These are phyloP conservation scores for Hypsibius dujardini DNA, from an alignment of 1,140 invertebrate species.

Conservation along the genomic window DNA sequence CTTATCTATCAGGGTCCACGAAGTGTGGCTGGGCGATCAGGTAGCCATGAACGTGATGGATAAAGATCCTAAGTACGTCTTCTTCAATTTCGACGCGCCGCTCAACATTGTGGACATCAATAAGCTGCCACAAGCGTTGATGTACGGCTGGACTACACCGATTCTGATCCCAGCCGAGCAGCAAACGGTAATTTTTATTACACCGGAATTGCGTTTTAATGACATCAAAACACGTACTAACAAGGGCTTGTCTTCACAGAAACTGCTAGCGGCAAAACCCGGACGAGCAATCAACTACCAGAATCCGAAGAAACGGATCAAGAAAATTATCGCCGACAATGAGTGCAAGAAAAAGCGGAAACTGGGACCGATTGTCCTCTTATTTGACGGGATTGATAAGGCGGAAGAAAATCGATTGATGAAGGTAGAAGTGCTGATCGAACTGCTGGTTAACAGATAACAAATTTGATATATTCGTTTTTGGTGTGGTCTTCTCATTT, in stretches of 20 bases:
- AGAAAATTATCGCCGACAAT: background rate
- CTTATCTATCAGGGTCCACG: background rate
- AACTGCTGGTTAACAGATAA: background rate
- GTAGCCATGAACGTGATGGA: background rate
- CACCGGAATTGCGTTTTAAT: no score
- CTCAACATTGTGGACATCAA: background rate
- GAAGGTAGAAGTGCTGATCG: background rate
- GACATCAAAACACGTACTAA: no score
- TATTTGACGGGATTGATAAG: conserved; percentile 2
- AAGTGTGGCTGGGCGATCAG: background rate
- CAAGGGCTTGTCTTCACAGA: background rate
- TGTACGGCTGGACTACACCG: background rate
- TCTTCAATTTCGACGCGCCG: background rate
- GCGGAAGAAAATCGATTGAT: conserved; percentile 15
- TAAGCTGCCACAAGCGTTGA: background rate
- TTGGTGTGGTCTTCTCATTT: background rate
- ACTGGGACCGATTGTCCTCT: background rate
- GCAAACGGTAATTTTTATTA: background rate
- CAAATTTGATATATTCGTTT: background rate
- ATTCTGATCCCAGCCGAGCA: background rate
- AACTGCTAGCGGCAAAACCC: background rate
- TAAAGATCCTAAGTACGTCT: background rate
- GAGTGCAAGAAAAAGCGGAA: conserved; percentile 16
- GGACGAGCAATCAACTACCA: background rate
- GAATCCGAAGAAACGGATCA: conserved; percentile 14